Conservation (phyloP, 2,113 vertebrate species). For the Otolemur garnettii region DNA sequence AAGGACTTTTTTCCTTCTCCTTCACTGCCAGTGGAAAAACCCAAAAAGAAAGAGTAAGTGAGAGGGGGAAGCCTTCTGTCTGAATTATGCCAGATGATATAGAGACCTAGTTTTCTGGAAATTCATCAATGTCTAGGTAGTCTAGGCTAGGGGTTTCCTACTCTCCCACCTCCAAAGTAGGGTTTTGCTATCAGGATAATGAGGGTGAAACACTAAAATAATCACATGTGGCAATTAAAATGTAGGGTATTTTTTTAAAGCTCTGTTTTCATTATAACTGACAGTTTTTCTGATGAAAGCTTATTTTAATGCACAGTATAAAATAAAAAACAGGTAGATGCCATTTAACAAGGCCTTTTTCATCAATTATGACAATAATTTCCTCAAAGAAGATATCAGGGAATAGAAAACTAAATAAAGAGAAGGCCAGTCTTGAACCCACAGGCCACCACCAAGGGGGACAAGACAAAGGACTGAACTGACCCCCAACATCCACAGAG, state of each 20-base stretch:
- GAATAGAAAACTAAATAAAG: conserved; percentile 17
- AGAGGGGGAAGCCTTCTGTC: neutral
- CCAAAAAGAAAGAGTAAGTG: neutral
- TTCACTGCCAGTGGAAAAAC: conserved; percentile 33
- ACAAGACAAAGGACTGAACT: neutral
- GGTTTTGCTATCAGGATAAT: conserved; percentile 35
- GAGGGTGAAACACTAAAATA: neutral
- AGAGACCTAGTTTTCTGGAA: neutral
- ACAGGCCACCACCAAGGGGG: neutral
- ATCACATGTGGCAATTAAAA: neutral
- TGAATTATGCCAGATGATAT: neutral
- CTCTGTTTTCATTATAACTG: neutral
- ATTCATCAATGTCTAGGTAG: neutral
- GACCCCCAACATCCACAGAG: neutral
- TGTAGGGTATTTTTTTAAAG: neutral
- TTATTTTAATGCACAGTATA: neutral
- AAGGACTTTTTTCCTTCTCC: conserved; percentile 46
- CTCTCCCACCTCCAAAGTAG: neutral
- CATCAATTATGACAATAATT: neutral
- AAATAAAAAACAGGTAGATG: neutral
- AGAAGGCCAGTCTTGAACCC: neutral
- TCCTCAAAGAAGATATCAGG: neutral
- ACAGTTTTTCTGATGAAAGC: conserved; percentile 8
- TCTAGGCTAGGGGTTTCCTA: no score
- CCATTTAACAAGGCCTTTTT: neutral